A percentile compares a stretch with the other conserved stretches of the same genome.
These are phyloP conservation scores for Nowickia ferox DNA, from an alignment of 2,888 invertebrate genomes.

Conservation along the genomic window DNA sequence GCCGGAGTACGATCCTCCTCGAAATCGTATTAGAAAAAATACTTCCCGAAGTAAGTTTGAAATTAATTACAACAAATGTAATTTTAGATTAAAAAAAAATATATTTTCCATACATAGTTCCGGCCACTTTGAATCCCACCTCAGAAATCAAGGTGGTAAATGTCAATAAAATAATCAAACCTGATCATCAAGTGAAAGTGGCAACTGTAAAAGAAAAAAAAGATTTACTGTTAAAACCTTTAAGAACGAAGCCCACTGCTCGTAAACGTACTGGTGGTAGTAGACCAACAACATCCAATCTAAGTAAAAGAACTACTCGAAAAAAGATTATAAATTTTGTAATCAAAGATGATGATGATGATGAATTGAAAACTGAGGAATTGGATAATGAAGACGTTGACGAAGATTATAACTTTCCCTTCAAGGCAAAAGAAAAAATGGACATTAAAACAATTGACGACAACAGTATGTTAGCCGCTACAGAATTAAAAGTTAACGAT, in stretches of 20 bases:
- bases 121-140: conserved; percentile 75
- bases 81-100: too few relatives aligned
- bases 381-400: conserved; percentile 22
- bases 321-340: conserved; percentile 50
- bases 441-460: neutral
- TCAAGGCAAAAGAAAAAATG: neutral
- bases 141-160: conserved; percentile 77
- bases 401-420: conserved; percentile 24
- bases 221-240: conserved; percentile 38
- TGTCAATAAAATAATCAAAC: conserved; percentile 75
- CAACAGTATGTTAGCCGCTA: neutral
- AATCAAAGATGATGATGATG: conserved; percentile 13
- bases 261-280: conserved; percentile 64
- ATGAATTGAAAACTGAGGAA: conserved; percentile 35
- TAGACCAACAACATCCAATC: neutral
- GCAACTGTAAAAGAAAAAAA: conserved; percentile 69
- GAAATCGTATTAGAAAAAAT: conserved; percentile 75
- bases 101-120: conserved; percentile 69
- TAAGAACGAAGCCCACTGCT: conserved; percentile 55
- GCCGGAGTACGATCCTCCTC: conserved; percentile 77
- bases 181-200: conserved; percentile 72
- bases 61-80: neutral
- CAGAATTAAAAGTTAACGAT: neutral
- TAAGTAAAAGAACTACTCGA: conserved; percentile 21
- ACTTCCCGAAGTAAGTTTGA: conserved; percentile 74